A percentile compares a stretch with the other conserved stretches of the same genome.
These are phyloP conservation scores for Drosophila pseudoananassae DNA, from an alignment of 1,140 invertebrate genomes.

Conservation along the genomic window DNA sequence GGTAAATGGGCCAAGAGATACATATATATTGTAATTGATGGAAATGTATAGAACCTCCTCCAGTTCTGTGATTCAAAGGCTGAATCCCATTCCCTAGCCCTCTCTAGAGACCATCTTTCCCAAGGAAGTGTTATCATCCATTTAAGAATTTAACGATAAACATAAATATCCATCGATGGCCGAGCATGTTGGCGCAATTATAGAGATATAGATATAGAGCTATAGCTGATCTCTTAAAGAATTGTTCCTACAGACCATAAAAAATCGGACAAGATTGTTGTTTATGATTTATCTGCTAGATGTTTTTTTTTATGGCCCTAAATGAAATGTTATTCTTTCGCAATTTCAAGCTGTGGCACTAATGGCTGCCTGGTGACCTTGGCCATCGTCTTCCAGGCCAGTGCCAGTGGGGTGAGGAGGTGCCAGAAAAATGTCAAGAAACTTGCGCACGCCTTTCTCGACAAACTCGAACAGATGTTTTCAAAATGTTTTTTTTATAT, in stretches of 20 bases:
- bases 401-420: slow-evolving; percentile 27
- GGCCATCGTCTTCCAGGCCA: slow-evolving; percentile 68
- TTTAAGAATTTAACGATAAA: slow-evolving; percentile 20
- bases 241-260: slow-evolving; percentile 54
- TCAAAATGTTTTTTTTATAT: slow-evolving; percentile 43
- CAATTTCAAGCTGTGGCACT: slow-evolving; percentile 15
- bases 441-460: slow-evolving; percentile 45
- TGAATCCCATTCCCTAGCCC: too few relatives aligned
- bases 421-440: slow-evolving; percentile 62
- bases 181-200: slow-evolving; percentile 10
- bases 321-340: slow-evolving; percentile 21
- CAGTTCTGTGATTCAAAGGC: too few relatives aligned
- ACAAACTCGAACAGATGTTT: slow-evolving; percentile 58
- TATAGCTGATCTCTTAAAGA: slow-evolving; percentile 36
- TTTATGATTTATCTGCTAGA: slow-evolving; percentile 62
- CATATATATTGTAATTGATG: too few relatives aligned
- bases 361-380: slow-evolving; percentile 54
- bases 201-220: slow-evolving; percentile 12
- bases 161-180: slow-evolving; percentile 28
- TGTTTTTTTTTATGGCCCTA: slow-evolving; percentile 35
- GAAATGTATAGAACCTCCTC: too few relatives aligned
- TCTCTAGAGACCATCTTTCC: neutral
- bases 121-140: slow-evolving; percentile 24
- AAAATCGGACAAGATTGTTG: slow-evolving; percentile 50
- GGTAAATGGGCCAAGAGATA: too few relatives aligned